phyloP scores from a whole-genome alignment of 2,113 vertebrate species.

The Siniperca chuatsi region DNA sequence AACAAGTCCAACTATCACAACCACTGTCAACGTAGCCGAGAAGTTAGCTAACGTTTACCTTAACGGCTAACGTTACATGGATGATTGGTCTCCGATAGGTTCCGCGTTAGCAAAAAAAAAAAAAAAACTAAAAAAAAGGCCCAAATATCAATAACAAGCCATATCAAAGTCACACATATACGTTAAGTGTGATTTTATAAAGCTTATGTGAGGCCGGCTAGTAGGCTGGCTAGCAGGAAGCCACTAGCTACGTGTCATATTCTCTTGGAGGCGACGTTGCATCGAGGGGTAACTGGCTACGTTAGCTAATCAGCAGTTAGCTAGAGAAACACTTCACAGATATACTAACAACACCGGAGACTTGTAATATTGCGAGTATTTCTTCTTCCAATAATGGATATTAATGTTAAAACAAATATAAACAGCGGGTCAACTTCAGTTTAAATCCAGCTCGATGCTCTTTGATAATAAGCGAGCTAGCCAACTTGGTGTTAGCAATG shows the following conservation, averaged over 20 bases:
- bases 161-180: accelerated
- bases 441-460: background rate
- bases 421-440: background rate
- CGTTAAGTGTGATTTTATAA: background rate
- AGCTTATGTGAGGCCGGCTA: conserved; percentile 42
- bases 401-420: background rate
- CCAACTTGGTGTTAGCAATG: conserved; percentile 54
- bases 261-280: conserved; percentile 69
- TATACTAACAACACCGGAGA: background rate
- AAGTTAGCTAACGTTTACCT: conserved; percentile 29
- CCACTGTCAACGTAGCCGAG: conserved; percentile 49
- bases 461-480: conserved; percentile 18
- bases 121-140: background rate
- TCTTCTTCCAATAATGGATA: accelerated
- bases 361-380: accelerated
- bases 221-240: conserved; percentile 55
- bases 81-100: background rate
- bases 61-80: conserved; percentile 13
- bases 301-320: conserved; percentile 51
- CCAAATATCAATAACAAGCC: background rate
- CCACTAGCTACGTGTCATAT: conserved; percentile 81
- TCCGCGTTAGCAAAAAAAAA: background rate
- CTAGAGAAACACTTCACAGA: background rate
- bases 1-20: background rate
- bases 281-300: conserved; percentile 24